These are phyloP conservation scores for Falco naumanni DNA, from an alignment of 2,797 vertebrate genomes.

Conservation along the genomic window DNA sequence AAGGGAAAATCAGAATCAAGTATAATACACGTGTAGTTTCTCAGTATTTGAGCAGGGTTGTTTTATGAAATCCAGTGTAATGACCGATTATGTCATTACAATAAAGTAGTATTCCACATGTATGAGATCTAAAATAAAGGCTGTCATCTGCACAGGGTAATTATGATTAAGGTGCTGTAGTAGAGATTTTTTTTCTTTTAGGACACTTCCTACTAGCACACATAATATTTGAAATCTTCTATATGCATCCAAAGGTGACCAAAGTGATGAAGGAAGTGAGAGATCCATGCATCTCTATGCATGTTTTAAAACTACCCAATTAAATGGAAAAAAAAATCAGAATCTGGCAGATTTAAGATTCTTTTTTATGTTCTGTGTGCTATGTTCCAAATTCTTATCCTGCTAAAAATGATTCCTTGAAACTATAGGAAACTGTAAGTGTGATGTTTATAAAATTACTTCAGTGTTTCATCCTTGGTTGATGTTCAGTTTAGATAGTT, in stretches of 20 bases:
- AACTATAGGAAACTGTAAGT: neutral
- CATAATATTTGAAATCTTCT: neutral
- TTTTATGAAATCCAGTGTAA: slow-evolving; percentile 6
- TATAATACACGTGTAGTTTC: neutral
- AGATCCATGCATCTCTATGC: neutral
- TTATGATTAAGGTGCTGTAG: neutral
- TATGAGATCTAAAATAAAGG: neutral
- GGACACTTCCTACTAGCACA: neutral
- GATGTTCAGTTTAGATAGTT: neutral
- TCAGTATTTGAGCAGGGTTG: neutral
- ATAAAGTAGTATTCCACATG: neutral
- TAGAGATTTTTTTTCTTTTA: neutral
- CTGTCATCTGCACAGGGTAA: neutral
- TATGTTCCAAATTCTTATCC: neutral
- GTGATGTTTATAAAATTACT: neutral
- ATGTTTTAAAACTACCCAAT: neutral
- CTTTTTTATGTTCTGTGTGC: neutral
- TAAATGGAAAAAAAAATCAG: neutral
- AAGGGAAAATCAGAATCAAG: neutral
- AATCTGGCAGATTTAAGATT: neutral
- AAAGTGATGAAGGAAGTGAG: neutral
- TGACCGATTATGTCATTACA: neutral
- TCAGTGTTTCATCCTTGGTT: neutral
- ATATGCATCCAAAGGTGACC: neutral
- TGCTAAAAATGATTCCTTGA: neutral